Evolutionary conservation across 2,113 vertebrate species (phyloP).

Genomic region (Apteryx mantelli): DNA sequence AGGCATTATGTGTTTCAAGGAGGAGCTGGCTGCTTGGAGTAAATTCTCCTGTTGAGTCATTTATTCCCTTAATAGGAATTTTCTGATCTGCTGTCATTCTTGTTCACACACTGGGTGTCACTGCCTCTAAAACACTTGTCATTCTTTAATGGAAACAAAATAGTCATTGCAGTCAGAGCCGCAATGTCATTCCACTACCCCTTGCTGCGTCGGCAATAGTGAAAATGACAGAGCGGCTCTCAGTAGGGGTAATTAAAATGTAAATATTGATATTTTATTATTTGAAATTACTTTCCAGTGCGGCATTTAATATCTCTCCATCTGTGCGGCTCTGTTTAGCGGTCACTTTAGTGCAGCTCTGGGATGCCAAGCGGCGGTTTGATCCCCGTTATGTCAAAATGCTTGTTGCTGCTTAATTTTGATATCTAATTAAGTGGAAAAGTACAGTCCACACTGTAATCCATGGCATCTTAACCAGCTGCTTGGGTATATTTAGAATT

Average conservation of each 20-base stretch:
- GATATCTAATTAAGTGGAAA: conserved; percentile 97
- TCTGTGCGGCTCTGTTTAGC: conserved; percentile 93
- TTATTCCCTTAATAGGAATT: conserved; percentile 88
- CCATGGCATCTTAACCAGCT: conserved; percentile 93
- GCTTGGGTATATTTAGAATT: conserved; percentile 99
- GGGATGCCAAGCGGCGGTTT: conserved; percentile 87
- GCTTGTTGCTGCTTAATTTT: conserved; percentile 93
- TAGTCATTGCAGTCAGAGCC: conserved; percentile 83
- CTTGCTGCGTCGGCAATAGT: conserved; percentile 87
- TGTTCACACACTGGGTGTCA: conserved; percentile 83
- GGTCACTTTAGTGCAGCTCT: conserved; percentile 89
- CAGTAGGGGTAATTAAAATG: conserved; percentile 99
- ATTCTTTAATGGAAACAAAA: conserved; percentile 91
- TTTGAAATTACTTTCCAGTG: conserved; percentile 99
- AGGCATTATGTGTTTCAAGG: conserved; percentile 71
- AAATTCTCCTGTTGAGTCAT: conserved; percentile 78
- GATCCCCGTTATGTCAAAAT: conserved; percentile 88
- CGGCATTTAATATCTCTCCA: conserved; percentile 99
- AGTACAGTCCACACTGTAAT: conserved; percentile 94
- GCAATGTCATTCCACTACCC: conserved; percentile 86
- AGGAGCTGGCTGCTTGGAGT: conserved; percentile 69
- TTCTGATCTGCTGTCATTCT: conserved; percentile 84
- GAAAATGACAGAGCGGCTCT: conserved; percentile 87
- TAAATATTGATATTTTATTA: conserved; percentile 99
- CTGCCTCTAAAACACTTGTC: conserved; percentile 86